A percentile compares a stretch with the other conserved stretches of the same genome.
phyloP scores from a whole-genome alignment of 1,140 invertebrate species.

The Drosophila auraria region DNA sequence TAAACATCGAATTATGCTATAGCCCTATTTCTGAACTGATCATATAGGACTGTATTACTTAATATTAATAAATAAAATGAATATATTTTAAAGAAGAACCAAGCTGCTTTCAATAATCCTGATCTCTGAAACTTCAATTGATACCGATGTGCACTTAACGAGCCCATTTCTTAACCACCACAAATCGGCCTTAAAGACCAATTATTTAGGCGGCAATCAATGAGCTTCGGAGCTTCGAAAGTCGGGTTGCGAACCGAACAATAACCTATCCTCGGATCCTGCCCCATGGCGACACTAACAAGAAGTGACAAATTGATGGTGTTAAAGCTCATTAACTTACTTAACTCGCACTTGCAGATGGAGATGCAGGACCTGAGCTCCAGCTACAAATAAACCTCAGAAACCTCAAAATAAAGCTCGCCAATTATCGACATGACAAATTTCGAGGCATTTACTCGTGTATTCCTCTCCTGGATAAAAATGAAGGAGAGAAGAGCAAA shows the following conservation, averaged over 20 bases:
- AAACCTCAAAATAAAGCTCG: slow-evolving; percentile 79
- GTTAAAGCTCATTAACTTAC: slow-evolving; percentile 84
- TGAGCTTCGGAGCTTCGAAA: not conserved
- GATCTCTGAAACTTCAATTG: not conserved
- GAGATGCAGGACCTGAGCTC: slow-evolving; percentile 28
- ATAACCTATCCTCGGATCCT: slow-evolving; percentile 11
- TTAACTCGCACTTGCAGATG: slow-evolving; percentile 54
- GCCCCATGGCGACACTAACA: slow-evolving; percentile 74
- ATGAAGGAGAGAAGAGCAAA: slow-evolving; percentile 7
- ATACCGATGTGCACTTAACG: slow-evolving; percentile 1
- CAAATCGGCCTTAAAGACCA: slow-evolving; percentile 10
- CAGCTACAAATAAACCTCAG: slow-evolving; percentile 42
- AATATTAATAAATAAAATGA: too few species aligned
- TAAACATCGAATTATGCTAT: not conserved
- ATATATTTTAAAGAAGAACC: not conserved
- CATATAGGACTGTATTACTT: too few species aligned
- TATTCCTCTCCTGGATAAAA: slow-evolving; percentile 46
- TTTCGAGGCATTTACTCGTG: slow-evolving; percentile 49
- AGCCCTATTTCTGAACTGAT: too few species aligned
- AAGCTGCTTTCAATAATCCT: not conserved
- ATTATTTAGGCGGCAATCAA: slow-evolving; percentile 15
- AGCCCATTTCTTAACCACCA: slow-evolving; percentile 15
- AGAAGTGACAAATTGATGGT: slow-evolving; percentile 85
- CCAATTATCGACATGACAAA: slow-evolving; percentile 84
- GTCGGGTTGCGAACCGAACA: not conserved